A percentile compares a stretch with the other conserved stretches of the same genome.
phyloP scores from a whole-genome alignment of 2,797 vertebrate genomes.

The Gouania willdenowi region DNA sequence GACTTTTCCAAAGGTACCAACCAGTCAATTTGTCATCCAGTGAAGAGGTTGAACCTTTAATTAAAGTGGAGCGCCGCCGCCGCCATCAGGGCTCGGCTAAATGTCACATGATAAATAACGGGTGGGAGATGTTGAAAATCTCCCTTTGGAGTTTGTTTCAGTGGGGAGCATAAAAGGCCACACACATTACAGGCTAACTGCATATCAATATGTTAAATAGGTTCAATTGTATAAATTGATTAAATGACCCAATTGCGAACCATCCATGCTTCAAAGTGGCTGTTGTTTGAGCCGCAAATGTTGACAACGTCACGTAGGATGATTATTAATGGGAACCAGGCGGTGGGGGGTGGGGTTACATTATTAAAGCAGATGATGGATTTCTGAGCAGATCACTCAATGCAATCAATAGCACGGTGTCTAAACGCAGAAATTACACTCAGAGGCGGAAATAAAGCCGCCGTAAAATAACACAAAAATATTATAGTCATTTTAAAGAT shows the following conservation, averaged over 20 bases:
- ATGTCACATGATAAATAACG: conserved; percentile 78
- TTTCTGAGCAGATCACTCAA: conserved; percentile 63
- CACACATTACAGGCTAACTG: conserved; percentile 60
- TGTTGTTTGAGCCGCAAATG: conserved; percentile 53
- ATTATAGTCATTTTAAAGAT: no score
- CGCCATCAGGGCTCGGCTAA: conserved; percentile 62
- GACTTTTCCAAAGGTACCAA: conserved; percentile 60
- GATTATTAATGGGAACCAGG: conserved; percentile 54
- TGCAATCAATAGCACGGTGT: conserved; percentile 58
- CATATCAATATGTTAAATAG: conserved; percentile 75
- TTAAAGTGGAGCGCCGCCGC: conserved; percentile 76
- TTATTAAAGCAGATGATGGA: conserved; percentile 65
- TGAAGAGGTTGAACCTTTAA: conserved; percentile 77
- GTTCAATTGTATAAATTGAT: conserved; percentile 70
- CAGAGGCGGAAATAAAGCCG: conserved; percentile 28
- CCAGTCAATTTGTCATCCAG: conserved; percentile 76
- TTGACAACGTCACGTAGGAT: conserved; percentile 57
- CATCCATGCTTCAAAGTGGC: conserved; percentile 39
- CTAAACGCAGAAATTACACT: conserved; percentile 55
- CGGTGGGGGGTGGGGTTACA: conserved; percentile 54
- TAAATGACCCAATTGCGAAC: conserved; percentile 57
- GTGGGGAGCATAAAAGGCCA: conserved; percentile 61
- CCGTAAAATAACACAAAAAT: no score
- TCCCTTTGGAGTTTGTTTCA: conserved; percentile 54
- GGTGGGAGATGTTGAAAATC: conserved; percentile 62